Evolutionary conservation across 37 sponge, comb jelly and placozoan genomes (phyloP).

Genomic region (Beroe ovata): DNA sequence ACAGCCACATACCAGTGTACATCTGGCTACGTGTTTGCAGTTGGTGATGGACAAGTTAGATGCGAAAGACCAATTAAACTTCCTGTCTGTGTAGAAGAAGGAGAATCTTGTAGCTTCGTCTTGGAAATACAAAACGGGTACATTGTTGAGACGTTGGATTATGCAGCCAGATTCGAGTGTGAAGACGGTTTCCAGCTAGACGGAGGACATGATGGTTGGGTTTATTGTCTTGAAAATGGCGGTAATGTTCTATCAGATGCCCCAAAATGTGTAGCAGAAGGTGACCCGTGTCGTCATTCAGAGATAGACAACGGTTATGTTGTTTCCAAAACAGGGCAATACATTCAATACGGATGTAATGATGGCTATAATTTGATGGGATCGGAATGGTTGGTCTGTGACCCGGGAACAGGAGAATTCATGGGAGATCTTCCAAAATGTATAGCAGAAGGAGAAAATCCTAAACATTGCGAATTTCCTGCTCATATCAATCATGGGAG

Average conservation of each 20-base stretch:
- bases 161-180: not conserved
- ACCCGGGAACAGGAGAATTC: not conserved
- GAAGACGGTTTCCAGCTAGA: not conserved
- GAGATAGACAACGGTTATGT: not conserved
- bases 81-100: not conserved
- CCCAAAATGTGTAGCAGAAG: not conserved
- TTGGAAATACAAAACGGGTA: not conserved
- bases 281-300: not conserved
- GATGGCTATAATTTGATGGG: not conserved
- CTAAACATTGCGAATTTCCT: not conserved
- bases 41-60: not conserved
- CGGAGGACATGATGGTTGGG: not conserved
- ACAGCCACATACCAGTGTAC: not conserved
- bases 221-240: not conserved
- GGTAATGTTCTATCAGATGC: not conserved
- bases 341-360: not conserved
- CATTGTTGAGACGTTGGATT: not conserved
- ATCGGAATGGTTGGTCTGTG: constrained; percentile 1
- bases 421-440: not conserved
- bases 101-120: not conserved
- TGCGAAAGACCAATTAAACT: not conserved
- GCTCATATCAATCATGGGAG: not conserved
- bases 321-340: too few relatives aligned
- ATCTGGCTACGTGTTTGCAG: not conserved
- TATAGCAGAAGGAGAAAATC: not conserved